These are phyloP conservation scores for Thinocorus orbignyianus DNA, from an alignment of 2,113 vertebrate genomes.

Conservation along the genomic window DNA sequence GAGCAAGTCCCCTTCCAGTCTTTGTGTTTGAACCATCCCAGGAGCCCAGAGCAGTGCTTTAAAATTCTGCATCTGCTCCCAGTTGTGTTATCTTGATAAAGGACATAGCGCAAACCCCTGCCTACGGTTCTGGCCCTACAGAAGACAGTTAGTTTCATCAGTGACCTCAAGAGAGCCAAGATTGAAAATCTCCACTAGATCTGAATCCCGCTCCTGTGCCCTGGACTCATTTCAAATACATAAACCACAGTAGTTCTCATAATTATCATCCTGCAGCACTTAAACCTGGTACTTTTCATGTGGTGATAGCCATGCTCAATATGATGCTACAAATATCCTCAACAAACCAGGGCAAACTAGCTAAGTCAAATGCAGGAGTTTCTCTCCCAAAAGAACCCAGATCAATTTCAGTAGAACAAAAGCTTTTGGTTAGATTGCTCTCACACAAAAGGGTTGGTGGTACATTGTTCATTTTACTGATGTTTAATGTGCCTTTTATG, in stretches of 20 bases:
- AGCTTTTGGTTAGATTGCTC: not conserved
- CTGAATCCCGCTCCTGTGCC: not conserved
- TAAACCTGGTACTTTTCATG: not conserved
- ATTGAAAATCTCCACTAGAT: not conserved
- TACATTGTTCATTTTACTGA: not conserved
- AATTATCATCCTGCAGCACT: not conserved
- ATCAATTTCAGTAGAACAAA: not conserved
- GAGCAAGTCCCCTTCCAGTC: not conserved
- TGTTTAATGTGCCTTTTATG: not conserved
- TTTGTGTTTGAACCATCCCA: not conserved
- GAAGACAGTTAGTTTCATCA: not conserved
- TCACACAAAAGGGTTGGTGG: not conserved
- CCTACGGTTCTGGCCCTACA: not conserved
- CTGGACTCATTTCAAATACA: not conserved
- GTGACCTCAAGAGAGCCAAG: not conserved
- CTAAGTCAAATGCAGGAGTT: not conserved
- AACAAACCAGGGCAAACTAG: not conserved
- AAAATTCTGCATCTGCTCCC: not conserved
- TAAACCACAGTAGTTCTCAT: not conserved
- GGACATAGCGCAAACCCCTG: not conserved
- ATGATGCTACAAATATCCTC: not conserved
- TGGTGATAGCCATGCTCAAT: not conserved
- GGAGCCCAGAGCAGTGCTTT: not conserved
- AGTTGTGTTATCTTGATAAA: not conserved
- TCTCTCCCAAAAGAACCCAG: not conserved